A percentile compares a stretch with the other conserved stretches of the same genome.
phyloP scores from a whole-genome alignment of 2,113 vertebrate species.

The Glaucomys volans region DNA sequence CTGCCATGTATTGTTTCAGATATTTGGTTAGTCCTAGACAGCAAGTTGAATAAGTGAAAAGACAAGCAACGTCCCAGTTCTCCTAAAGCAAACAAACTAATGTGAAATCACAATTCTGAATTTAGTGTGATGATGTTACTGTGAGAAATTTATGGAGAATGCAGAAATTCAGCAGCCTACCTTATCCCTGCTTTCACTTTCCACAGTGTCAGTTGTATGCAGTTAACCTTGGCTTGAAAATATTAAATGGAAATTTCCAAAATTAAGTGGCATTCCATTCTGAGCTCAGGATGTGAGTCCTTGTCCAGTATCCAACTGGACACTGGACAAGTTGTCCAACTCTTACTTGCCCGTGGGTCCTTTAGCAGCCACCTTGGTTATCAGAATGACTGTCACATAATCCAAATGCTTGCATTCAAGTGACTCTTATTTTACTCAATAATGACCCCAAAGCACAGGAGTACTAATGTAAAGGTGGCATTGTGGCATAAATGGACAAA shows the following conservation, averaged over 20 bases:
- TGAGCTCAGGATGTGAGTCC: not conserved
- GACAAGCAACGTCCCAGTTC: not conserved
- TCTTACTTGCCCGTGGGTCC: not conserved
- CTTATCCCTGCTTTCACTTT: not conserved
- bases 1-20: not conserved
- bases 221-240: not conserved
- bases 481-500: too few relatives aligned
- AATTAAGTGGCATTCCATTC: not conserved
- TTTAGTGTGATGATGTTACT: not conserved
- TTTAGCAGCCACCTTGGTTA: not conserved
- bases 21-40: not conserved
- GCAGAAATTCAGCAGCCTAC: fast-evolving
- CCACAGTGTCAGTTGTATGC: not conserved
- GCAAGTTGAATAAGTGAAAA: not conserved
- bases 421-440: not conserved
- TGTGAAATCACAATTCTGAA: not conserved
- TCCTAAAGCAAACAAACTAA: not conserved
- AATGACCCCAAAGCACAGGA: not conserved
- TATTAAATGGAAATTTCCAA: not conserved
- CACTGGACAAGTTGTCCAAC: too few relatives aligned
- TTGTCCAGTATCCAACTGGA: not conserved
- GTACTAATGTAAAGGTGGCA: not conserved
- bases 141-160: not conserved
- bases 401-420: not conserved
- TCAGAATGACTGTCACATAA: too few relatives aligned